These are phyloP conservation scores for Cerceris rybyensis DNA, from an alignment of 2,888 invertebrate species.

Conservation along the genomic window DNA sequence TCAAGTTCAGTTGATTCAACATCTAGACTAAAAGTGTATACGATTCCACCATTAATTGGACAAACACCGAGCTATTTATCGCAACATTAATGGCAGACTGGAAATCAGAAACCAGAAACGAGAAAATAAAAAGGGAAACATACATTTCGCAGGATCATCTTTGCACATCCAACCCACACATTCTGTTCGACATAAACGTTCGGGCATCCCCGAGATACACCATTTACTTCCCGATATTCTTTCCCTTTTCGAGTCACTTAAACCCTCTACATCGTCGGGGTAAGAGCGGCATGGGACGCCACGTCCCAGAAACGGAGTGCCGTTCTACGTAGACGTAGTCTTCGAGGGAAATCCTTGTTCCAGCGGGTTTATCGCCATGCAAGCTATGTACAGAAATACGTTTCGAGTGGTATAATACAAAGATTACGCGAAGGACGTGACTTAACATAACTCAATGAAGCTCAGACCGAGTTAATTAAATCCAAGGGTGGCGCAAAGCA, in stretches of 20 bases:
- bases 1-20: too few relatives aligned
- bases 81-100: too few relatives aligned
- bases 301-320: conserved; percentile 24
- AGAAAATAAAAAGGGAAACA: too few relatives aligned
- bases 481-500: conserved; percentile 54
- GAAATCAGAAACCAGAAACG: too few relatives aligned
- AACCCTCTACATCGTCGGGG: conserved; percentile 23
- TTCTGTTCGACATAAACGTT: background rate
- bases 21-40: too few relatives aligned
- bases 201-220: background rate
- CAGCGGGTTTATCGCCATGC: conserved; percentile 48
- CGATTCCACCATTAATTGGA: too few relatives aligned
- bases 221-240: conserved; percentile 34
- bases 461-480: conserved; percentile 75
- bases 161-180: background rate
- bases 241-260: conserved; percentile 35
- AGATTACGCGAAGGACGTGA: conserved; percentile 74
- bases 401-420: conserved; percentile 73
- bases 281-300: conserved; percentile 26
- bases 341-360: conserved; percentile 20
- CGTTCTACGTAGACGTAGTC: conserved; percentile 23
- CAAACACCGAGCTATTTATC: too few relatives aligned
- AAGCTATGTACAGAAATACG: conserved; percentile 59
- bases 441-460: conserved; percentile 76
- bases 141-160: background rate